A percentile compares a stretch with the other conserved stretches of the same genome.
These are phyloP conservation scores for Percopsis omiscomaycus DNA, from an alignment of 2,797 vertebrate species.

Conservation along the genomic window DNA sequence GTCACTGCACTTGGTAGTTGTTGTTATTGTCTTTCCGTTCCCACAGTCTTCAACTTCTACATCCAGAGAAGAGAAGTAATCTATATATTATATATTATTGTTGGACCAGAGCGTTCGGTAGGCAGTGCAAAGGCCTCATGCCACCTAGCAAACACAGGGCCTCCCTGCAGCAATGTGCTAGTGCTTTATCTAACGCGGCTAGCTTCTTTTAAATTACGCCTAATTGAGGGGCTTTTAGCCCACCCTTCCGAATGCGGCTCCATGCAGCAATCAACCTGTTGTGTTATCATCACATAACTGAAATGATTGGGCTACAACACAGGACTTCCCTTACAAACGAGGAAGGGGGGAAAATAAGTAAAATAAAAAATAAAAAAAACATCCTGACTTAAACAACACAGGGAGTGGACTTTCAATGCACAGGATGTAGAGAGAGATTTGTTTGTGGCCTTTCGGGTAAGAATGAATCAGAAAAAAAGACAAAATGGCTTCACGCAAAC, in stretches of 20 bases:
- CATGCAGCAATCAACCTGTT: constrained; percentile 67
- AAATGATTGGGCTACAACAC: constrained; percentile 71
- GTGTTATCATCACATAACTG: constrained; percentile 70
- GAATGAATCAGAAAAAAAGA: constrained; percentile 26
- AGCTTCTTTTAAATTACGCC: constrained; percentile 59
- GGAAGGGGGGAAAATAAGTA: constrained; percentile 9
- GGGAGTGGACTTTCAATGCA: constrained; percentile 43
- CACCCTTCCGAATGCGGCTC: constrained; percentile 76
- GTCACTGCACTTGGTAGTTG: background rate
- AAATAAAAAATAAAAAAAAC: constrained; percentile 55
- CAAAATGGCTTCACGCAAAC: constrained; percentile 63
- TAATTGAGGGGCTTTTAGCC: constrained; percentile 65
- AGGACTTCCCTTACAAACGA: constrained; percentile 61
- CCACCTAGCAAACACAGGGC: constrained; percentile 23
- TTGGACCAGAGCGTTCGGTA: constrained; percentile 30
- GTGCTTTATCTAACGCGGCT: constrained; percentile 57
- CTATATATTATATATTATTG: constrained; percentile 22
- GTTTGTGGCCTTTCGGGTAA: constrained; percentile 35
- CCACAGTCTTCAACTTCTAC: constrained; percentile 16
- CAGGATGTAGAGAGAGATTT: constrained; percentile 59
- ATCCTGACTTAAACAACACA: constrained; percentile 61
- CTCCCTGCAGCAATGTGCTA: constrained; percentile 47
- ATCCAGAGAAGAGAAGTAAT: background rate
- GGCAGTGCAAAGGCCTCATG: constrained; percentile 39
- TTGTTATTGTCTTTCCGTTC: constrained; percentile 15